Conservation (phyloP, 2,888 invertebrate genomes). For the Pterostichus niger region DNA sequence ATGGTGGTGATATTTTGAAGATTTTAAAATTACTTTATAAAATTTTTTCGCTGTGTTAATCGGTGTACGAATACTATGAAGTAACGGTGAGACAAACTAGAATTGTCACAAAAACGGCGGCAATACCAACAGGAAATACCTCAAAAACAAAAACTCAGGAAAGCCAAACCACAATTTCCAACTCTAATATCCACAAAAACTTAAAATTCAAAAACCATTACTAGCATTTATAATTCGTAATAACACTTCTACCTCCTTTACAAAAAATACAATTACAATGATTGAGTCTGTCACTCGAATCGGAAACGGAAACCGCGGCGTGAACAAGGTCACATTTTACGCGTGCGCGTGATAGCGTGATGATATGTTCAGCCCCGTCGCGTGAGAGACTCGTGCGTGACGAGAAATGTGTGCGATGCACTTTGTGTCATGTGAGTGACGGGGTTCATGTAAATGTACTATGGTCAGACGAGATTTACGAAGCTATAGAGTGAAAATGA, state of each 20-base stretch:
- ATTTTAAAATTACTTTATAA: too few species aligned
- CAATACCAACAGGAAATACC: slow-evolving; percentile 20
- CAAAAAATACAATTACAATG: slow-evolving; percentile 8
- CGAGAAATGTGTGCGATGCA: slow-evolving; percentile 43
- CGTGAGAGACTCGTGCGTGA: slow-evolving; percentile 48
- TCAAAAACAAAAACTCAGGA: slow-evolving; percentile 10
- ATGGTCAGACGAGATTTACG: too few species aligned
- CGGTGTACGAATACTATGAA: too few species aligned
- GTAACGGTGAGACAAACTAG: too few species aligned
- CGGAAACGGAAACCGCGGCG: slow-evolving; percentile 65
- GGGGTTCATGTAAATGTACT: too few species aligned
- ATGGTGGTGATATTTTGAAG: too few species aligned
- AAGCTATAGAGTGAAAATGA: too few species aligned
- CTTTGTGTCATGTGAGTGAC: neutral
- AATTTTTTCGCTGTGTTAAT: too few species aligned
- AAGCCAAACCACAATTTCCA: slow-evolving; percentile 39
- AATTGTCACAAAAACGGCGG: too few species aligned
- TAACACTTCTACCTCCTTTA: neutral
- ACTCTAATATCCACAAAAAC: slow-evolving; percentile 1
- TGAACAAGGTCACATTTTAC: slow-evolving; percentile 65
- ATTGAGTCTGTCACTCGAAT: neutral
- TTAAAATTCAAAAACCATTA: slow-evolving; percentile 30
- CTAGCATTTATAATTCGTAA: slow-evolving; percentile 31
- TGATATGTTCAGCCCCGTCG: slow-evolving; percentile 29
- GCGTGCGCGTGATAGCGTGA: slow-evolving; percentile 52